Evolutionary conservation across 2,113 vertebrate genomes (phyloP), one percentile per base, ranked within the genome.

Genomic region (Sinocyclocheilus grahami): DNA sequence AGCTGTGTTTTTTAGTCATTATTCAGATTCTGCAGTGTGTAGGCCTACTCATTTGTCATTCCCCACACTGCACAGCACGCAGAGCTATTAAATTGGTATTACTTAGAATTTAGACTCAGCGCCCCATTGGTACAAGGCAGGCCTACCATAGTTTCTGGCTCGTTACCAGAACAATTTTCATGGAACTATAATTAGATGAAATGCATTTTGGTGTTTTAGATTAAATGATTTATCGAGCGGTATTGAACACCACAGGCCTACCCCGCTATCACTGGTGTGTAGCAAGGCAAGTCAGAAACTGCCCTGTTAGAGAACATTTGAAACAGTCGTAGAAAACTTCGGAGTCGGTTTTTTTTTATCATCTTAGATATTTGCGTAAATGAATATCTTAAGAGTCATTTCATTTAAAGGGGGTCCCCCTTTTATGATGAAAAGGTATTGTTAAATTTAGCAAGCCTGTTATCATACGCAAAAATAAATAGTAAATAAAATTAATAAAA

Each of bases 161-260:
- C 69, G 60, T 72, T 83, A 83, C 65, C 67, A 72, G 69, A 74
- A 83, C 67, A 51, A 71, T 75, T 53, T 65, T 85, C 55, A 37
- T 62, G 33, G 88, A 93, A 90, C 89, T 91, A 93, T 93, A 94
- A 94, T 94, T 94, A 91, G 91, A 94, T 90, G 90, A 93, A 93
- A 89, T 92, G 92, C 94, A 93, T 94, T 95, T 27, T 27, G 27
- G 27, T 27, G 27, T 27, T 27, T 94, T 94, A 91, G 91, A 94
- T 90, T 90, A 93, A 93, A 89, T 92, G 92, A 94, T 94, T 95
- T 91, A 95, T 95, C 90, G 93, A 94, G 91, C 93, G 89, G 91
- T 94, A 94, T 93, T 87, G 94, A 94, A 93, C 93, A 93, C 92
- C 90, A 87, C 88, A 88, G 91, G 91, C 91, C 91, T 91, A 92